phyloP scores from a whole-genome alignment of 2,888 invertebrate species.

The Drosophila suboccidentalis region DNA sequence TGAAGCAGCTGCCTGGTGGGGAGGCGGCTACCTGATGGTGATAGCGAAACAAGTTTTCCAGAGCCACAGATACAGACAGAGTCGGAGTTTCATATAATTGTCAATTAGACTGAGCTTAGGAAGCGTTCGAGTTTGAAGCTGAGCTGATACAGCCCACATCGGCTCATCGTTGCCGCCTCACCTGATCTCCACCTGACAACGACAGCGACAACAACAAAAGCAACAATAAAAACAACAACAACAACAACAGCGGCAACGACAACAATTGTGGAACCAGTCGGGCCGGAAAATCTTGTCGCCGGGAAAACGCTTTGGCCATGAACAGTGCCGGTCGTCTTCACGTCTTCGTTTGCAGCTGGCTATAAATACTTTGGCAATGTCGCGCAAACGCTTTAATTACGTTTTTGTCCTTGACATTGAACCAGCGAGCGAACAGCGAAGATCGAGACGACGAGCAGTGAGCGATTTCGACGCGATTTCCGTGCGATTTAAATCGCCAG shows the following conservation, averaged over 20 bases:
- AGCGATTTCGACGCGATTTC: conserved; percentile 56
- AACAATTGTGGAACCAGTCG: conserved; percentile 68
- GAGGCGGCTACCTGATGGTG: conserved; percentile 31
- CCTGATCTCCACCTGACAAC: conserved; percentile 36
- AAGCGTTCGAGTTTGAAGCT: conserved; percentile 44
- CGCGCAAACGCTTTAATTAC: conserved; percentile 82
- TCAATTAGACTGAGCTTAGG: conserved; percentile 73
- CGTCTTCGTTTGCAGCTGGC: conserved; percentile 42
- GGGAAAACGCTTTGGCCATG: conserved; percentile 66
- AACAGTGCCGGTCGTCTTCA: conserved; percentile 62
- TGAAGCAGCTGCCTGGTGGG: conserved; percentile 3
- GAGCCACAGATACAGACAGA: conserved; percentile 21
- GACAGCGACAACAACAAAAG: conserved; percentile 26
- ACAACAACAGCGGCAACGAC: conserved; percentile 19
- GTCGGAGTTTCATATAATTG: conserved; percentile 61
- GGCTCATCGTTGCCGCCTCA: conserved; percentile 43
- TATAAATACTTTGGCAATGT: conserved; percentile 82
- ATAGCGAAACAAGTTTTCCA: conserved; percentile 62
- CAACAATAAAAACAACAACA: background rate
- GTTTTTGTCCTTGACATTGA: conserved; percentile 85
- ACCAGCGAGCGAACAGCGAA: conserved; percentile 34
- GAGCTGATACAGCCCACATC: conserved; percentile 31
- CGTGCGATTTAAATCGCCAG: conserved; percentile 51
- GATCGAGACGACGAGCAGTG: conserved; percentile 24
- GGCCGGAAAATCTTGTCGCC: conserved; percentile 78